phyloP scores from a whole-genome alignment of 2,113 vertebrate genomes.

The Martes martes region DNA sequence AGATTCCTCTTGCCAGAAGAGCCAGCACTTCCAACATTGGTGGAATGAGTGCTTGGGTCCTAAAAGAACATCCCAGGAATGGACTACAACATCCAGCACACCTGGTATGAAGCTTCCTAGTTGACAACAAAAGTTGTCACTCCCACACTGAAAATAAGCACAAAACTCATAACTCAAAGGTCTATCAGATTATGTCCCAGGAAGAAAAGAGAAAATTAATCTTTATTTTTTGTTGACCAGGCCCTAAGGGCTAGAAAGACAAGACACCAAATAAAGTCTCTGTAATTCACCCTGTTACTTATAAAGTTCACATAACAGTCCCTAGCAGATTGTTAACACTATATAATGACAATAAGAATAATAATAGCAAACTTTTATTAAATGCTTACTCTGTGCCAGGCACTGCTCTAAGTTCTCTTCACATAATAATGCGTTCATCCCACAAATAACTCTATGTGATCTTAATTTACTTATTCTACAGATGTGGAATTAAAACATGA shows the following conservation, averaged over 20 bases:
- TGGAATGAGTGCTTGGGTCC: not conserved
- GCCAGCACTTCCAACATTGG: too few species aligned
- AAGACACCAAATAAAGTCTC: not conserved
- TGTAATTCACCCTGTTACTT: not conserved
- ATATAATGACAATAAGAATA: not conserved
- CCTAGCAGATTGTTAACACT: not conserved
- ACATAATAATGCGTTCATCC: not conserved
- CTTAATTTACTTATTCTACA: not conserved
- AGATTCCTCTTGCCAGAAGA: not conserved
- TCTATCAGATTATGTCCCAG: not conserved
- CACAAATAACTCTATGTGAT: not conserved
- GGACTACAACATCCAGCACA: not conserved
- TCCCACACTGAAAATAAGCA: not conserved
- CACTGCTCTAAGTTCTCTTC: not conserved
- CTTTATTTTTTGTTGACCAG: conserved; percentile 3
- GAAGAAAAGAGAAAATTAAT: not conserved
- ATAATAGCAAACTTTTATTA: not conserved
- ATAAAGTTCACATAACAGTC: not conserved
- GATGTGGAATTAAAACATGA: not conserved
- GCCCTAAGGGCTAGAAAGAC: not conserved
- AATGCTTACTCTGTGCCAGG: not conserved
- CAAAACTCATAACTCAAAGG: not conserved
- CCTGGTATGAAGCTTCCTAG: not conserved
- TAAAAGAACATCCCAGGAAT: not conserved
- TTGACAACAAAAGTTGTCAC: not conserved